Percentiles rank a stretch among this genome's conserved stretches.
phyloP scores from a whole-genome alignment of 2,113 vertebrate species.

The Thermophis baileyi region DNA sequence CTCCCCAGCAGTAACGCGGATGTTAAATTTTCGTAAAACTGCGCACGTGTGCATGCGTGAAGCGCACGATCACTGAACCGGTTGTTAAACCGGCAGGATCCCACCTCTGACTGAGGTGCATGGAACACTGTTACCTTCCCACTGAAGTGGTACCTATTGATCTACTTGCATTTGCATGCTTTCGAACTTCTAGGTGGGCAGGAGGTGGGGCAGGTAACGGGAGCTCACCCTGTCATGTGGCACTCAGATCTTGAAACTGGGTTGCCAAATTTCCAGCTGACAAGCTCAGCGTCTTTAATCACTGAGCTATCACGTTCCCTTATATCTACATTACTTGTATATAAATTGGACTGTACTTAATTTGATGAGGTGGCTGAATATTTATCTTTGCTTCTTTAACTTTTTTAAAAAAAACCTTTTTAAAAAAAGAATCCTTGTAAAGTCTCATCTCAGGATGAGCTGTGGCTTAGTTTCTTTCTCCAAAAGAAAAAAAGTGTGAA shows the following conservation, averaged over 20 bases:
- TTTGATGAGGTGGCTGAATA: background rate
- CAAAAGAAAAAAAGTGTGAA: background rate
- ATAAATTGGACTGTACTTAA: background rate
- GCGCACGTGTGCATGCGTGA: too few species aligned
- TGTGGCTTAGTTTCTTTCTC: background rate
- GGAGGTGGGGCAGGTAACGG: background rate
- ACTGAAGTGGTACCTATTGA: background rate
- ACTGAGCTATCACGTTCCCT: background rate
- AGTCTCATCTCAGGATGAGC: background rate
- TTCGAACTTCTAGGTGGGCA: background rate
- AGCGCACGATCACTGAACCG: too few species aligned
- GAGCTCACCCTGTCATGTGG: background rate
- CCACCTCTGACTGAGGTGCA: too few species aligned
- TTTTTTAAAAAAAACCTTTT: background rate
- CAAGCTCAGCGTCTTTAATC: background rate
- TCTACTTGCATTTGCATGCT: background rate
- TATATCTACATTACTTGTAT: background rate
- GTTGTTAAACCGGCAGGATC: too few species aligned
- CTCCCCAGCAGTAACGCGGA: too few species aligned
- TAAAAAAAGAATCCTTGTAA: background rate
- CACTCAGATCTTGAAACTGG: background rate
- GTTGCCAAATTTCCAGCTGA: background rate
- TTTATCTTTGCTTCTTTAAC: background rate
- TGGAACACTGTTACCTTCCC: background rate
- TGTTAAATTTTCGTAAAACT: too few species aligned